Conservation (phyloP, 2,888 invertebrate species). For the Sphinx pinastri region DNA sequence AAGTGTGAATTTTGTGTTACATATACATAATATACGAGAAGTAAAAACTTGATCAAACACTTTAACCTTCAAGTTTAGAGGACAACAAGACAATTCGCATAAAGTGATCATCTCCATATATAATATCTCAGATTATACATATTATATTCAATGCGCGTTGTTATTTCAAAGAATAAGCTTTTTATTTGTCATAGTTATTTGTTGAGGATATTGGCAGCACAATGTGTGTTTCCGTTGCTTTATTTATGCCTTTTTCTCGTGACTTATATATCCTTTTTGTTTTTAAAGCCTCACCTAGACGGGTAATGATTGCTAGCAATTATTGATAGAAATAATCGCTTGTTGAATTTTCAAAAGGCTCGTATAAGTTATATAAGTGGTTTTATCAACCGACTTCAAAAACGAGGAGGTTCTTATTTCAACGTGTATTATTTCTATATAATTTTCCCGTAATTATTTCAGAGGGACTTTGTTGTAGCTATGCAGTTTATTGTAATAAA, state of each 20-base stretch:
- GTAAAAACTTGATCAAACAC: constrained; percentile 31
- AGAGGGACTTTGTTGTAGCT: too few species aligned
- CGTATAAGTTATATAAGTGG: too few species aligned
- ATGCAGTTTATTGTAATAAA: too few species aligned
- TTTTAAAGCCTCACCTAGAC: too few species aligned
- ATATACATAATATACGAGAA: not conserved
- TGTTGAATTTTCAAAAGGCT: too few species aligned
- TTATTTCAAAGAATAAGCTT: not conserved
- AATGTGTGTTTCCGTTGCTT: not conserved
- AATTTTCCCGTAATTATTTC: too few species aligned
- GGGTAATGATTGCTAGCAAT: too few species aligned
- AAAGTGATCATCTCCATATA: constrained; percentile 3
- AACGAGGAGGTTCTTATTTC: too few species aligned
- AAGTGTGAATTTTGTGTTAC: too few species aligned
- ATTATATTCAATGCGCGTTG: constrained; percentile 3
- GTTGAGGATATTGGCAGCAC: not conserved
- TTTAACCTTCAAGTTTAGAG: constrained; percentile 44
- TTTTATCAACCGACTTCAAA: too few species aligned
- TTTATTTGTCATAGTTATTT: not conserved
- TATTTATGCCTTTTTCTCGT: not conserved
- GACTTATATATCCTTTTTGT: not conserved
- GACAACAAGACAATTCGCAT: constrained; percentile 34
- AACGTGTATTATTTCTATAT: too few species aligned
- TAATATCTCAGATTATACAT: not conserved
- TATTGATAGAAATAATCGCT: too few species aligned